Evolutionary conservation across 30 jellyfish, hydroid and myxozoan genomes (phyloP).

Genomic region (Morbakka virulenta): DNA sequence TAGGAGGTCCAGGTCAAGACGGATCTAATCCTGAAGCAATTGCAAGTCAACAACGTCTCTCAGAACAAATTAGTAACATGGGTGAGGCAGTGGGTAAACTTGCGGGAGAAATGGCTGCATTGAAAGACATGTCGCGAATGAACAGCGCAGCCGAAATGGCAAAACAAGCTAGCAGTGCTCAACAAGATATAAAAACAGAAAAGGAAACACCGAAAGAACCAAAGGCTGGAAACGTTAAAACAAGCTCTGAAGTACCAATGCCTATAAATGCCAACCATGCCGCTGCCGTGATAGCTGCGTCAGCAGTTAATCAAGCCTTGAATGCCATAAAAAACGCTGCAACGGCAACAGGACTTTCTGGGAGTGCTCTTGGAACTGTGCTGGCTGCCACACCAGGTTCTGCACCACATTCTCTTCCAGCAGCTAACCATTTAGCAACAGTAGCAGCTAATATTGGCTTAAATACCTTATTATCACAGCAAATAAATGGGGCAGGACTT

Average conservation of each 20-base stretch:
- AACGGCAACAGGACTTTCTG: constrained; percentile 74
- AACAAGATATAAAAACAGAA: constrained; percentile 8
- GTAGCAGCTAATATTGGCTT: not conserved
- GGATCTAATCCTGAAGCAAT: constrained; percentile 62
- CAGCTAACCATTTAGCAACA: not conserved
- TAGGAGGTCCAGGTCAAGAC: constrained; percentile 31
- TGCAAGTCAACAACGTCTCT: constrained; percentile 60
- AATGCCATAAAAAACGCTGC: constrained; percentile 87
- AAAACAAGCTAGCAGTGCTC: not conserved
- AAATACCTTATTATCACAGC: not conserved
- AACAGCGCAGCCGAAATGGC: constrained; percentile 70
- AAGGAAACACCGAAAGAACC: constrained; percentile 37
- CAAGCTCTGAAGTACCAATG: constrained; percentile 59
- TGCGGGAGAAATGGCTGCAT: constrained; percentile 73
- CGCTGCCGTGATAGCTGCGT: constrained; percentile 70
- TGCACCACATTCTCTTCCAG: not conserved
- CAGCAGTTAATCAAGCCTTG: constrained; percentile 81
- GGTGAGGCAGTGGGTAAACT: constrained; percentile 80
- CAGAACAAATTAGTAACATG: constrained; percentile 53
- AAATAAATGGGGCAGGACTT: not conserved
- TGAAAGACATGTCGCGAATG: constrained; percentile 65
- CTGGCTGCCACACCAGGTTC: constrained; percentile 3
- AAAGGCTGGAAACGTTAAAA: constrained; percentile 60
- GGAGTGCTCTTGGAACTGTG: constrained; percentile 59
- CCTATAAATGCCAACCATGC: constrained; percentile 15